These are phyloP conservation scores for Tychaedon coryphoeus DNA, from an alignment of 2,113 vertebrate species.

Conservation along the genomic window DNA sequence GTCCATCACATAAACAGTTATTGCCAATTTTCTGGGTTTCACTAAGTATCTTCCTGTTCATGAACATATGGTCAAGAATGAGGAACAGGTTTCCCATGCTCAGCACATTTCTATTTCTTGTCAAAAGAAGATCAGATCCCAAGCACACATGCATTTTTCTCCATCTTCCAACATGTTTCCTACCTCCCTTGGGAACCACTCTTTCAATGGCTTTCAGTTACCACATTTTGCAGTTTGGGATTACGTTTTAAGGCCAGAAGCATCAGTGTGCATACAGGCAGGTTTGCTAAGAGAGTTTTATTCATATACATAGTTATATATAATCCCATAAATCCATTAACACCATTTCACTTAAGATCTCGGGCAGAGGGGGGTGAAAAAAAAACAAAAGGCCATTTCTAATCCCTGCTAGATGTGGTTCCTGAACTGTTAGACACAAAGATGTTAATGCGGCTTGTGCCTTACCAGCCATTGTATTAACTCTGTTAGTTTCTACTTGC, in stretches of 20 bases:
- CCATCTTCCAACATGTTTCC: background rate
- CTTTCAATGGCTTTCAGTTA: background rate
- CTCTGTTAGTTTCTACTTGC: background rate
- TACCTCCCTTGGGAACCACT: background rate
- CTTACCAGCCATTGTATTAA: background rate
- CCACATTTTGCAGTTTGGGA: background rate
- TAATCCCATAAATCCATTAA: background rate
- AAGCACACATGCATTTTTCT: background rate
- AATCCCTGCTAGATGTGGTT: background rate
- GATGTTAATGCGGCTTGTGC: background rate
- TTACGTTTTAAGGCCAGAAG: background rate
- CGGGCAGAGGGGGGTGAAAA: rapidly evolving
- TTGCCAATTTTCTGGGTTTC: background rate
- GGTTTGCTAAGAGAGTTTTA: background rate
- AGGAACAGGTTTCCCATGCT: background rate
- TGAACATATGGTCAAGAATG: background rate
- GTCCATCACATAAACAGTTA: background rate
- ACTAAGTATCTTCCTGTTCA: background rate
- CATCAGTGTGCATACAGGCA: background rate
- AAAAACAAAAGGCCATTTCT: background rate
- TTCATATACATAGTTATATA: background rate
- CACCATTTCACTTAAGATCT: background rate
- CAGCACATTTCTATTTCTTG: background rate
- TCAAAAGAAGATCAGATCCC: background rate
- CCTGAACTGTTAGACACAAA: background rate